Evolutionary conservation across 2,797 vertebrate genomes (phyloP), one percentile per base, ranked within the genome.

Genomic region (Gambusia yucatana): DNA sequence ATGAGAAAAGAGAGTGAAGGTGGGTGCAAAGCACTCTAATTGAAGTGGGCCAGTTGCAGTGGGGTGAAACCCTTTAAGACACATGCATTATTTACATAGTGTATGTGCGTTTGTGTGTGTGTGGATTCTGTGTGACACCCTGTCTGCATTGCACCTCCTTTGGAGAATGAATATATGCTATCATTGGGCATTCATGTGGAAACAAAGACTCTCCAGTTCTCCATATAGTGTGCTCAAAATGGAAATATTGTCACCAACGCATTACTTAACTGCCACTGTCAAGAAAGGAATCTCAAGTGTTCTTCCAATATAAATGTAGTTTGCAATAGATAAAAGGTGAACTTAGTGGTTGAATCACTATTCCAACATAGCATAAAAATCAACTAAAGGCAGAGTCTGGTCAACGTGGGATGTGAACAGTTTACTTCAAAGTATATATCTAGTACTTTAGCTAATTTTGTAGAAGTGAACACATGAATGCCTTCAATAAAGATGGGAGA

Each of bases 41-140:
- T 96, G 94, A 96, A 94, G 88, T 93, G 93, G 94, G 94, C 93
- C 93, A 94, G 87, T 88, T 89, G 89, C 91, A 91, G 89, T 85
- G 88, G 86, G 86, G 89, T 87, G 90, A 94, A 94, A 94, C 91
- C 92, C 94, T 96, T 95, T 95, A 95, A 95, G 94, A 94, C 87
- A 90, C 89, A 94, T 96, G 90, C 93, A 95, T 96, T 95, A 96
- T 96, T 95, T 96, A 96, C 92, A 92, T 89, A 86, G 84, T 83
- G 86, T 80, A 8, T 28, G 55, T 28, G 55, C 0, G 55, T 57
- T 22, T 75, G 81, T 39, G n/a, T 78, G 59, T 76, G 83, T 77
- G 81, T 48, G 44, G 84, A 71, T 47, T 70, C 72, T 81, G 77
- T 78, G 83, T 86, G 86, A 91, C 81, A 89, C 87, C 81, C 89